Base-by-base conservation (phyloP, 2,797 vertebrate genomes). In the Phalloptychus januarius region DNA sequence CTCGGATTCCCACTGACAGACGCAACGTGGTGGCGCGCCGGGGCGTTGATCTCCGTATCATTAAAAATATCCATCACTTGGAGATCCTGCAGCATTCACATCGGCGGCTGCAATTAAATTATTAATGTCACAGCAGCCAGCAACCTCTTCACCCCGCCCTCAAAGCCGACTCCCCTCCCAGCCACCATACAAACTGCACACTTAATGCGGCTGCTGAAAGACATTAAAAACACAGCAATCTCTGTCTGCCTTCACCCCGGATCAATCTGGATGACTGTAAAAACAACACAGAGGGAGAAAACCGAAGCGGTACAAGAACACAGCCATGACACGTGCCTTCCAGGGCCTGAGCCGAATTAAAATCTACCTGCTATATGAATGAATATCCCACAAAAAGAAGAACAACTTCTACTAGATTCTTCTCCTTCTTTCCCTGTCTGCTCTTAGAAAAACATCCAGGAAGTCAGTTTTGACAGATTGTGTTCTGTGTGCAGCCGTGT, bases 71-170 rank as follows among this genome's bases (percentile, higher is more conserved):
- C 87, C 92, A 91, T 93, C 91, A 93, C 85, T 89, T 82, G 84
- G 75, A 50, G 61, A 82, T 92, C 79, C 85, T 81, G 86, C 83
- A 72, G 88, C 88, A 92, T 93, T 92, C 90, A 92, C 85, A 93
- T 89, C 89, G 90, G 92, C 75, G 61, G 72, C 90, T 91, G 88
- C 90, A 94, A 94, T 94, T 94, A 90, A 93, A 95, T 95, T 88
- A 95, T 95, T 94, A 92, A 94, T 87, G 89, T 91, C 88, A 89
- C 84, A 85, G 83, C 82, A n/a, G 44, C 76, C 65, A 80, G 58
- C 63, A 38, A 4, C 18, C 80, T 74, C 67, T 50, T 58, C 72
- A 63, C 76, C 71, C 69, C 61, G 0, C 46, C 46, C 44, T 45
- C 6, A 50, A 23, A 50, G 20, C 20, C 20, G 7, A 8, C 2